These are phyloP conservation scores for Rhagoletis zephyria DNA, from an alignment of 1,140 invertebrate species.

Conservation along the genomic window DNA sequence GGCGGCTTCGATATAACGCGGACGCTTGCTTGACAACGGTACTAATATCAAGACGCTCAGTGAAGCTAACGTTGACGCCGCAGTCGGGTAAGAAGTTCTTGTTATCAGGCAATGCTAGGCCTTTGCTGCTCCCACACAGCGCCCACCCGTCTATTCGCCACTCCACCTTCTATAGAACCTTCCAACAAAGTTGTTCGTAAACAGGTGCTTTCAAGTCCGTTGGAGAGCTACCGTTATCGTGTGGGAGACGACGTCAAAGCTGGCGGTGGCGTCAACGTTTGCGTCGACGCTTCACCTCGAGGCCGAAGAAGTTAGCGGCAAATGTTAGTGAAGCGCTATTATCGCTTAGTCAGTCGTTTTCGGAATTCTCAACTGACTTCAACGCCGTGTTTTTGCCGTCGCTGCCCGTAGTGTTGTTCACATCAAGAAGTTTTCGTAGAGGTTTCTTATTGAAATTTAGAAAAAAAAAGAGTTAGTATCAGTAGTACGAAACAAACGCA, in stretches of 20 bases:
- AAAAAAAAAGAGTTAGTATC: neutral
- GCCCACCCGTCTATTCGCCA: neutral
- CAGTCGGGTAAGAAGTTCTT: neutral
- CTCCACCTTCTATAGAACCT: no score
- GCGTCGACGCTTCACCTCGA: neutral
- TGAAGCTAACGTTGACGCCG: neutral
- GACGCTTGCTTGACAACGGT: neutral
- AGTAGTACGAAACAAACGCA: neutral
- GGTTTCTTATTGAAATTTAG: neutral
- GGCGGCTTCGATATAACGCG: neutral
- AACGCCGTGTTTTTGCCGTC: neutral
- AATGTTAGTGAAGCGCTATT: slow-evolving; percentile 1
- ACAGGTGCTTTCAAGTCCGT: neutral
- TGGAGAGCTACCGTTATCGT: slow-evolving; percentile 25
- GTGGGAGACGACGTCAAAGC: neutral
- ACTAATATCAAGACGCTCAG: neutral
- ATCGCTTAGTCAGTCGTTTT: slow-evolving; percentile 25
- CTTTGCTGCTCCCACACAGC: neutral
- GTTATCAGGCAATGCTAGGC: neutral
- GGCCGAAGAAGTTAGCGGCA: slow-evolving; percentile 15
- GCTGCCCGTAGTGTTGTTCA: neutral
- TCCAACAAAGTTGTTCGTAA: neutral
- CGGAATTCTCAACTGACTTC: slow-evolving; percentile 26
- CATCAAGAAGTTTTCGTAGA: neutral
- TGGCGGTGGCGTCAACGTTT: neutral